A percentile compares a stretch with the other conserved stretches of the same genome.
phyloP scores from a whole-genome alignment of 2,797 vertebrate species.

The Apogon hyalosoma region DNA sequence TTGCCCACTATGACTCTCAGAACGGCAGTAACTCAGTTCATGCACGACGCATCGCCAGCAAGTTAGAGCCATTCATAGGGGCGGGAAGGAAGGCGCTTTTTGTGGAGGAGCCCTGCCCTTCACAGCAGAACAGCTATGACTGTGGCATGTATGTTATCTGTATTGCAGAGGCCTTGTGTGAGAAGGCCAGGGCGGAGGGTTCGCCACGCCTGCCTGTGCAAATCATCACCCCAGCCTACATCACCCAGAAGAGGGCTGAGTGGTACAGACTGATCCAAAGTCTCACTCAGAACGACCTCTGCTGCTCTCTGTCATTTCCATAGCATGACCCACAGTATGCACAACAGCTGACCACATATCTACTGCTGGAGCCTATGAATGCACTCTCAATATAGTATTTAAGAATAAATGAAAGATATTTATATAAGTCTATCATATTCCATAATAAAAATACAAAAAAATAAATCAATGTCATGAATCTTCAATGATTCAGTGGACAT shows the following conservation, averaged over 20 bases:
- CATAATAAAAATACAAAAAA: slow-evolving; percentile 13
- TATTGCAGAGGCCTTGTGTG: slow-evolving; percentile 91
- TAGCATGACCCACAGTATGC: slow-evolving; percentile 39
- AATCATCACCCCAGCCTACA: slow-evolving; percentile 90
- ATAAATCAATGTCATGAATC: slow-evolving; percentile 32
- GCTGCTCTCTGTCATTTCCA: slow-evolving; percentile 56
- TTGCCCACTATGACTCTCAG: slow-evolving; percentile 96
- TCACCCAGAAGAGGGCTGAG: slow-evolving; percentile 91
- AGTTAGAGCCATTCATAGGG: slow-evolving; percentile 89
- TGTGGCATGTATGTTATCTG: slow-evolving; percentile 99
- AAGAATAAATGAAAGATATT: slow-evolving; percentile 54
- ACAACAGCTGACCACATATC: slow-evolving; percentile 57
- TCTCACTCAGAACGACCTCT: slow-evolving; percentile 76
- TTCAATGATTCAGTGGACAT: slow-evolving; percentile 31
- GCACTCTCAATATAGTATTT: slow-evolving; percentile 59
- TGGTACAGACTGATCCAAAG: slow-evolving; percentile 90
- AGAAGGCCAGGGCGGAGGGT: slow-evolving; percentile 80
- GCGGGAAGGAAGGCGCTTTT: slow-evolving; percentile 82
- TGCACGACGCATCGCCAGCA: slow-evolving; percentile 89
- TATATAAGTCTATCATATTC: slow-evolving; percentile 41
- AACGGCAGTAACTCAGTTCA: slow-evolving; percentile 90
- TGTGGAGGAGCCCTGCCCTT: slow-evolving; percentile 90
- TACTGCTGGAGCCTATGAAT: slow-evolving; percentile 63
- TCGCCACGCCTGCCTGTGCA: slow-evolving; percentile 82
- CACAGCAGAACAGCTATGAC: slow-evolving; percentile 98